Percentiles rank a stretch among this genome's conserved stretches.
Conservation (phyloP, 2,888 invertebrate genomes). For the Drosophila mercatorum region DNA sequence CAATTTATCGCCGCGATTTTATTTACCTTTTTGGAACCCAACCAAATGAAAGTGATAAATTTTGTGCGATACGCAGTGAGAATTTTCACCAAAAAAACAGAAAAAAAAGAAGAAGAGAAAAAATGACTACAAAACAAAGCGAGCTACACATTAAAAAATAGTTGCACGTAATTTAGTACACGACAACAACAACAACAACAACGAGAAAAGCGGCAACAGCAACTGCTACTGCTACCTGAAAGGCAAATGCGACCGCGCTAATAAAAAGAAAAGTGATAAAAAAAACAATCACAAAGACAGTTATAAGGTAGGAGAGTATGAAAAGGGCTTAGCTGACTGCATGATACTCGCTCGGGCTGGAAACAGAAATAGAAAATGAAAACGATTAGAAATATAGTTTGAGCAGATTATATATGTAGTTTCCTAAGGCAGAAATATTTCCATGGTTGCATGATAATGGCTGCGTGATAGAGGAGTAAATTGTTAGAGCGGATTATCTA, state of each 20-base stretch:
- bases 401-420: no score
- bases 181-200: constrained; percentile 45
- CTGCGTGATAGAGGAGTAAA: no score
- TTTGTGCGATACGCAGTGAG: constrained; percentile 55
- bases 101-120: constrained; percentile 26
- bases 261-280: constrained; percentile 66
- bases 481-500: no score
- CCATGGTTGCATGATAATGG: no score
- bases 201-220: constrained; percentile 31
- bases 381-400: no score
- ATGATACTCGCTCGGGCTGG: no score
- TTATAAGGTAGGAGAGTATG: neutral
- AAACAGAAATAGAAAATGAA: no score
- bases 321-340: neutral
- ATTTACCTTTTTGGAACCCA: constrained; percentile 56
- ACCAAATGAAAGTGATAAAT: constrained; percentile 75
- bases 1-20: constrained; percentile 46
- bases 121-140: constrained; percentile 32
- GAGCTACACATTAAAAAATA: constrained; percentile 64
- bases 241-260: constrained; percentile 59
- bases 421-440: no score
- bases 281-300: constrained; percentile 1
- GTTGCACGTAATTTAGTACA: constrained; percentile 74
- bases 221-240: constrained; percentile 42
- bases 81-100: constrained; percentile 59